A percentile compares a stretch with the other conserved stretches of the same genome.
Conservation (phyloP, 2,888 invertebrate species). For the Hirtodrosophila duncani region DNA sequence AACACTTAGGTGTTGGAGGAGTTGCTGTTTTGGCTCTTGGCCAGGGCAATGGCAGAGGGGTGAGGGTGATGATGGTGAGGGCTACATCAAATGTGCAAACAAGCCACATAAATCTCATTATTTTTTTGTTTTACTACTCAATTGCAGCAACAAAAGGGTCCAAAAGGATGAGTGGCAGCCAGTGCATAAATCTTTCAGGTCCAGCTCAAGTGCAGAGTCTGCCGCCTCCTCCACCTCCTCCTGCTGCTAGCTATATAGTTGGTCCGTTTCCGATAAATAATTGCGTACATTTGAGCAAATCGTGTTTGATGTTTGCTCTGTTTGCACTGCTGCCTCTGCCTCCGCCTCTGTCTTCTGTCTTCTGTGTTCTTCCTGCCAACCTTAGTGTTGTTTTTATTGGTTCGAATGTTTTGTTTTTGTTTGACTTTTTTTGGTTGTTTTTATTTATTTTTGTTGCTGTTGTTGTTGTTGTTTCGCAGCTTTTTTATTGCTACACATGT, state of each 20-base stretch:
- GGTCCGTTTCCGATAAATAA: constrained; percentile 70
- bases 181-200: constrained; percentile 69
- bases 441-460: constrained; percentile 32
- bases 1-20: constrained; percentile 10
- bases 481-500: constrained; percentile 72
- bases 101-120: constrained; percentile 75
- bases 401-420: constrained; percentile 41
- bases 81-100: constrained; percentile 75
- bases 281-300: constrained; percentile 76
- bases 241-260: constrained; percentile 37
- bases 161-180: constrained; percentile 37
- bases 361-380: constrained; percentile 3
- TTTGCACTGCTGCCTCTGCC: constrained; percentile 38
- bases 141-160: constrained; percentile 71
- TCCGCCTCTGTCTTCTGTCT: constrained; percentile 12
- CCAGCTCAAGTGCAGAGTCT: constrained; percentile 16
- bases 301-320: constrained; percentile 75
- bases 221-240: constrained; percentile 13
- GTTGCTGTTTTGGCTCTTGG: constrained; percentile 31
- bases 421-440: constrained; percentile 34
- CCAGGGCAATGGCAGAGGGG: constrained; percentile 73
- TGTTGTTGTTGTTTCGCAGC: constrained; percentile 42
- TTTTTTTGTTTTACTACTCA: constrained; percentile 74
- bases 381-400: constrained; percentile 60
- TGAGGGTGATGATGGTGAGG: constrained; percentile 41